Evolutionary conservation across 2,888 invertebrate species (phyloP), one percentile per base, ranked within the genome.

Genomic region (Pseudolycoriella hygida): DNA sequence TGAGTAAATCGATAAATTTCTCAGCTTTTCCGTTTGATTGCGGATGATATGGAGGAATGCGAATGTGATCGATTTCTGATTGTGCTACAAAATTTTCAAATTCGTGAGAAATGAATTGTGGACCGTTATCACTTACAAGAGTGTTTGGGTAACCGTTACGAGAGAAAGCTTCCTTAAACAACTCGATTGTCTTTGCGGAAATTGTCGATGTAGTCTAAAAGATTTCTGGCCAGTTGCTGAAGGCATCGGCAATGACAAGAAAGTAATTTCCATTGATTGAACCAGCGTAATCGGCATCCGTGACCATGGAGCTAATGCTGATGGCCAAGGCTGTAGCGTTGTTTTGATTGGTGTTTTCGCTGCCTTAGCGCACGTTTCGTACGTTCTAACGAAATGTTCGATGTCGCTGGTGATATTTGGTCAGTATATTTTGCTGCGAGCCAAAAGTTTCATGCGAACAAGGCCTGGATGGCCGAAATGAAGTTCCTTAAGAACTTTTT

Each of bases 151-250:
- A 34, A 3, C 51, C 53, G 46, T 49, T 52, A n/a, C 51, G 45
- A 20, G 52, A 45, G 48, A 53, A 53, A n/a, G 42, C 44, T 44
- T 52, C 46, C 17, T 47, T 50, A 10, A 47, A 41, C 40, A 45
- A 44, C 19, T 46, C 34, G 2, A 50, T 45, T 20, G 45, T 47
- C 17, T 32, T 38, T 8, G 30, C 30, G 6, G 34, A 14, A 34
- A 40, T 14, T 17, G 46, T 48, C 37, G 45, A 49, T 10, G 45
- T 44, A 47, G 53, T 50, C 37, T 46, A 45, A 46, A 50, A 50
- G 4, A 57, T 53, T 48, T 64, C 62, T 3, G 56, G 52, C 60
- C 60, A 67, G 49, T 63, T 66, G 1, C 60, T 58, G 49, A 53
- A 54, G 52, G 30, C 30, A 30, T 30, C 30, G 11, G 11, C 11